Conservation (phyloP, 2,113 vertebrate species). For the Limnothrissa miodon region DNA sequence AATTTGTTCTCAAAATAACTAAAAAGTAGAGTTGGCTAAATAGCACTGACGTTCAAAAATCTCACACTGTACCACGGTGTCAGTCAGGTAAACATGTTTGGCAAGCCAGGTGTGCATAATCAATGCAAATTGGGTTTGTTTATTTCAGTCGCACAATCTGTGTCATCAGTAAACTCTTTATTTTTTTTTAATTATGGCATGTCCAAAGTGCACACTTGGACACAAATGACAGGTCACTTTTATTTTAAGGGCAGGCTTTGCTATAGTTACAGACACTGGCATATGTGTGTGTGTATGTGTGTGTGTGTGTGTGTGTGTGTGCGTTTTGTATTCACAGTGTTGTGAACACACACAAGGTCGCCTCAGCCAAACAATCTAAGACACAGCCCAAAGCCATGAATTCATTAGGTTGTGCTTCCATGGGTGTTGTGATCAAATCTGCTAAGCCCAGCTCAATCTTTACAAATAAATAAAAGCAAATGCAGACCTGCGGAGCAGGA, state of each 20-base stretch:
- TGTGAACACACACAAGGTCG: background rate
- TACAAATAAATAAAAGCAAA: constrained; percentile 1
- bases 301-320: background rate
- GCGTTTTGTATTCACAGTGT: background rate
- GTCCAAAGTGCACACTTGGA: background rate
- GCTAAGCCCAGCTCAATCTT: constrained; percentile 13
- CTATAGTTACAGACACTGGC: background rate
- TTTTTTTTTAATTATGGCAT: background rate
- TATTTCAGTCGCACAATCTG: background rate
- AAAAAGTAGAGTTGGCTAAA: no score
- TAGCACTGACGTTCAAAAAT: no score
- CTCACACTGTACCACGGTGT: background rate
- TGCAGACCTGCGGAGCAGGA: background rate
- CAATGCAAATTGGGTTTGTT: background rate
- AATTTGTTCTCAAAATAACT: no score
- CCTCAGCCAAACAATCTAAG: background rate
- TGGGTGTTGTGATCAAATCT: constrained; percentile 10
- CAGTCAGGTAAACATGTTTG: background rate
- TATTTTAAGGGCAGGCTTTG: background rate
- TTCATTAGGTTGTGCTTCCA: background rate
- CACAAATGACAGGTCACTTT: background rate
- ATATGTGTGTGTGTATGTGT: background rate
- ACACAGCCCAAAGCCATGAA: background rate
- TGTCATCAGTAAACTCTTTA: background rate
- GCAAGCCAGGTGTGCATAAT: background rate